Base-by-base conservation (phyloP, 2,888 invertebrate species). In the Proisotoma minuta region DNA sequence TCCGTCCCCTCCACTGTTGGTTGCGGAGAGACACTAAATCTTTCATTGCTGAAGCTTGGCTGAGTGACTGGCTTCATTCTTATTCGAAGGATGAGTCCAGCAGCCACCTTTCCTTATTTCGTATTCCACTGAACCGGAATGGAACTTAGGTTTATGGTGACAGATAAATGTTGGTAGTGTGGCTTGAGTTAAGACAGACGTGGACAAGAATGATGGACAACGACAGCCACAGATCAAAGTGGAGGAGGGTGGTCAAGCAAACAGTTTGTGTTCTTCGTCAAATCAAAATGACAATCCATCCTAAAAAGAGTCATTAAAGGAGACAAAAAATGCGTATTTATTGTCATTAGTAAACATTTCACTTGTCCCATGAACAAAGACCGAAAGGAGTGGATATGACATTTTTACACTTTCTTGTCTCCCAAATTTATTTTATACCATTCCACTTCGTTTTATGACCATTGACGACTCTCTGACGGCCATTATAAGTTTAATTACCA, bases 271-370 rank as follows among this genome's bases (percentile, higher is more conserved):
- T 24, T 52, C 52, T 52, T 52, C 28, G 28, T 54, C 39, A 18
- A 34, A 18, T 27, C 18, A n/a, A 20, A n/a, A 20, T 18, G 43
- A 5, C n/a, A n/a, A n/a, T n/a, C n/a, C n/a, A n/a, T n/a, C n/a
- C n/a, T n/a, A n/a, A 29, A 54, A 24, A 34, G 53, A 54, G 53
- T 54, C 53, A 54, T 54, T 54, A 54, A 54, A 27, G 5, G 49
- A 22, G 23, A 20, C n/a, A 39, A 27, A 54, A 54, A 54, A 54
- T 34, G 20, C 39, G 53, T 54, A 54, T 54, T 54, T 54, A 54
- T 54, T 54, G 53, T 54, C 53, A 54, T 54, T 54, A 54, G 53
- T 29, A 54, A 54, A 29, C 53, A 54, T 27, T 22, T 29, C 39
- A 39, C 34, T 29, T 29, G 29, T 54, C 28, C 39, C 29, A 22